These are phyloP conservation scores for Xenentodon cancila DNA, from an alignment of 2,797 vertebrate genomes.

Conservation along the genomic window DNA sequence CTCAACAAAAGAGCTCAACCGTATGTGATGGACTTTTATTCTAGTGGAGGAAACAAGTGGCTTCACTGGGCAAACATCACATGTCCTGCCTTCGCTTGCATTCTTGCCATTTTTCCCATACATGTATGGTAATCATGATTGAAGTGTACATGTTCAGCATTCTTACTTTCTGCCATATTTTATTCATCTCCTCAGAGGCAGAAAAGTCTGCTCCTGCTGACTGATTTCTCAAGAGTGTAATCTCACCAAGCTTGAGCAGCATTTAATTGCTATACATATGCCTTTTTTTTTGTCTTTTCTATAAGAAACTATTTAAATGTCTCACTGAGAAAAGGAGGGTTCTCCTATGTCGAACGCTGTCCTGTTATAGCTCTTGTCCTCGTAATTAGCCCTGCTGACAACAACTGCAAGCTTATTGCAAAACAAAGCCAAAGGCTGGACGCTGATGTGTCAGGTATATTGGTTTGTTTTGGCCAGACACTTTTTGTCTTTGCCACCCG, in stretches of 20 bases:
- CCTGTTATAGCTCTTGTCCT: slow-evolving; percentile 38
- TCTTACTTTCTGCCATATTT: slow-evolving; percentile 41
- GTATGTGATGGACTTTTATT: too few relatives aligned
- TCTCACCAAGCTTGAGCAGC: slow-evolving; percentile 74
- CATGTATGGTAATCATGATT: too few relatives aligned
- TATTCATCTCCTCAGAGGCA: slow-evolving; percentile 54
- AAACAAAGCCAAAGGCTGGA: slow-evolving; percentile 60
- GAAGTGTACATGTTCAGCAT: slow-evolving; percentile 3
- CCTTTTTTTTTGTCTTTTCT: slow-evolving; percentile 70
- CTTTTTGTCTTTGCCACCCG: slow-evolving; percentile 48
- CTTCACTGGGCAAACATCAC: too few relatives aligned
- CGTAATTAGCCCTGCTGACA: slow-evolving; percentile 73
- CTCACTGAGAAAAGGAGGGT: slow-evolving; percentile 70
- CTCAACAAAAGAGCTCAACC: neutral
- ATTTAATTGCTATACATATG: slow-evolving; percentile 77
- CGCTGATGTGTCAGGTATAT: slow-evolving; percentile 59
- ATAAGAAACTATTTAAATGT: slow-evolving; percentile 76
- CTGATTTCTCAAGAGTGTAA: slow-evolving; percentile 67
- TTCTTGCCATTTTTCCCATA: too few relatives aligned
- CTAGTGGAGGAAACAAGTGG: too few relatives aligned
- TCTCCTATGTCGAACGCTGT: slow-evolving; percentile 67
- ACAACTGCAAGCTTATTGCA: slow-evolving; percentile 57
- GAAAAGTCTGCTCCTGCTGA: slow-evolving; percentile 62
- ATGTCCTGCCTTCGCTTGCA: too few relatives aligned
- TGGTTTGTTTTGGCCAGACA: slow-evolving; percentile 52